Evolutionary conservation across 2,888 invertebrate genomes (phyloP), one percentile per base, ranked within the genome.

Genomic region (Heteromyza rotundicornis): DNA sequence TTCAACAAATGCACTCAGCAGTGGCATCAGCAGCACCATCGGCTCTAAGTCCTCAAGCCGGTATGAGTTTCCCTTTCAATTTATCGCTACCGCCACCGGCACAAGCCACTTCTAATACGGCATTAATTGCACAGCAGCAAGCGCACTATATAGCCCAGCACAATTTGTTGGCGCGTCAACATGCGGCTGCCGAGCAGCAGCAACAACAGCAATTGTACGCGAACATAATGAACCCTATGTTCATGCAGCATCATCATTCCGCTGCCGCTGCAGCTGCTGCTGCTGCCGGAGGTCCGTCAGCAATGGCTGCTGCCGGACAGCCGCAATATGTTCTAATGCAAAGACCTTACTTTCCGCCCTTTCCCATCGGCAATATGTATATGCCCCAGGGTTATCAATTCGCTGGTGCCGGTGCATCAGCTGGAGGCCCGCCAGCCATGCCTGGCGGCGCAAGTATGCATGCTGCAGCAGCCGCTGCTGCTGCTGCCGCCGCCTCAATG

Each of bases 71-170:
- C 55, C 80, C 80, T 2, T 78, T 80, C 63, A 82, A 82, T 67
- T 69, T 83, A 2, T 76, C 82, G 20, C 76, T 83, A 65, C 80
- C 82, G 12, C 80, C 84, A 8, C 78, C 80, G 2, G 65, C 69
- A 1, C 70, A 61, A 10, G 32, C 60, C n/a, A n/a, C n/a, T n/a
- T 61, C 78, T 3, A 82, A 75, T 70, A 80, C 84, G 2, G 83
- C 85, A 0, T 72, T 86, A 47, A 77, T 85, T 60, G 86, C 86
- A 7, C 86, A 86, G 69, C 86, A 87, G 68, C 85, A 85, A 70
- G 86, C 86, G 1, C 86, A 86, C 76, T 84, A 86, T 67, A 90
- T 90, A 77, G 90, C 90, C 57, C 90, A 90, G 76, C 90, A 90
- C 77, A 89, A 85, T 82, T 84, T 90, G 51, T 80, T 90, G 62